Percentiles rank a stretch among this genome's conserved stretches.
Evolutionary conservation across 2,797 vertebrate species (phyloP).

Genomic region (Tarsius wallacei): DNA sequence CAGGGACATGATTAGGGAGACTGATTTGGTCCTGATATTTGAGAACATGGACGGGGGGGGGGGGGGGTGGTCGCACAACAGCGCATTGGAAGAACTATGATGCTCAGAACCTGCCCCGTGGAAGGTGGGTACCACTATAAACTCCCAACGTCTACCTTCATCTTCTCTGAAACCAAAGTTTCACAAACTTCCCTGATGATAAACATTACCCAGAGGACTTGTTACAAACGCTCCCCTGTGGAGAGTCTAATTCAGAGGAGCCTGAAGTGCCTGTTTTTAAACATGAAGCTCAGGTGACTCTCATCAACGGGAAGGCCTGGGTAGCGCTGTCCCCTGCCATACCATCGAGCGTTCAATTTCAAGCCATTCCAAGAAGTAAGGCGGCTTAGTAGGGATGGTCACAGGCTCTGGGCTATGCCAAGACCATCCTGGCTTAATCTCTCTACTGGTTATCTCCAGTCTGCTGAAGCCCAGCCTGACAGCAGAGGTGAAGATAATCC

Average conservation of each 20-base stretch:
- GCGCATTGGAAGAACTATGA: neutral
- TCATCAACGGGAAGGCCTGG: neutral
- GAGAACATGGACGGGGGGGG: neutral
- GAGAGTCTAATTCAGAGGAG: neutral
- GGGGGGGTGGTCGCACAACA: neutral
- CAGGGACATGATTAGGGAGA: neutral
- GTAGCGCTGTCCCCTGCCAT: neutral
- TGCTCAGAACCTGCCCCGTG: neutral
- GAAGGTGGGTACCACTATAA: neutral
- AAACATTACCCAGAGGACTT: neutral
- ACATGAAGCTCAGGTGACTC: neutral
- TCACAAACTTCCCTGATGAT: conserved; percentile 17
- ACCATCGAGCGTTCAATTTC: fast-evolving
- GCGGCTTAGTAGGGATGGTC: neutral
- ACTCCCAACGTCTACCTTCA: neutral
- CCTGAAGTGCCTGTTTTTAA: neutral
- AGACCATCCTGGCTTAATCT: neutral
- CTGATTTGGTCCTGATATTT: conserved; percentile 2
- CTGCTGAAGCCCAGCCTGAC: neutral
- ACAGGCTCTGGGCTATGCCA: neutral
- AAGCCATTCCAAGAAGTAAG: neutral
- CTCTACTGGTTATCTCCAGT: fast-evolving
- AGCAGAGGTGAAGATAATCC: neutral
- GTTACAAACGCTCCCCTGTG: neutral
- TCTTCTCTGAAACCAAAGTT: neutral